Base-by-base conservation (phyloP, 64 coral and sea anemone species). In the Montipora foliosa region DNA sequence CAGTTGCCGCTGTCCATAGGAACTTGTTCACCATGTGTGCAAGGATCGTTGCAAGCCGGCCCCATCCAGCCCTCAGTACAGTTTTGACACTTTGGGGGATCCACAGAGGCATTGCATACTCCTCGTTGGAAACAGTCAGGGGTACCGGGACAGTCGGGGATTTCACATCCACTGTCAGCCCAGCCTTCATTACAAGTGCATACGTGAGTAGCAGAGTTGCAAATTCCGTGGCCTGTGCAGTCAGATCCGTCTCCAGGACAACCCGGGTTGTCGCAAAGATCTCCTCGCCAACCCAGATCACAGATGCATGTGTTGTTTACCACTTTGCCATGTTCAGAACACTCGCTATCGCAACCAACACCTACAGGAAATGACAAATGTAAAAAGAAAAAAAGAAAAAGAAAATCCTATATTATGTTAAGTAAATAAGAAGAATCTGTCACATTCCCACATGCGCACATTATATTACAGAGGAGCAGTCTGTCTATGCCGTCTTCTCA, bases 1-100 rank as follows among this genome's bases (percentile, higher is more conserved):
- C 97, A 98, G 73, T 91, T 98, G 71, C 88, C 91, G 76, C 97
- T 98, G 88, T 98, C 91, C 94, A 98, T 98, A 21, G 97, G 97
- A 44, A 88, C 37, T 87, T 98, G 97, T 68, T 78, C 57, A 77
- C 97, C 97, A 58, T 95, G 94, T 16, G 67, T 51, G 70, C 97
- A 98, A 79, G 94, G 94, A 79, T 98, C 94, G 55, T 90, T 89
- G 46, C 97, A 98, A 5, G 97, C 97, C 12, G 97, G 88, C 19
- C 97, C 97, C 97, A 98, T 98, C 88, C 94, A 98, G 9, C 94
- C 97, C 21, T 44, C 49, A 25, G 44, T 50, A 49, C 97, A 98
- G 62, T 95, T 95, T 16, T 92, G 94, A 79, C 97, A 98, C 11
- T 83, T 91, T 21, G 97, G 97, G 44, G 97, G 91, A 25, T 91